Percentiles rank a stretch among this genome's conserved stretches.
Evolutionary conservation across 2,113 vertebrate genomes (phyloP).

Genomic region (Acrocephalus kingi): DNA sequence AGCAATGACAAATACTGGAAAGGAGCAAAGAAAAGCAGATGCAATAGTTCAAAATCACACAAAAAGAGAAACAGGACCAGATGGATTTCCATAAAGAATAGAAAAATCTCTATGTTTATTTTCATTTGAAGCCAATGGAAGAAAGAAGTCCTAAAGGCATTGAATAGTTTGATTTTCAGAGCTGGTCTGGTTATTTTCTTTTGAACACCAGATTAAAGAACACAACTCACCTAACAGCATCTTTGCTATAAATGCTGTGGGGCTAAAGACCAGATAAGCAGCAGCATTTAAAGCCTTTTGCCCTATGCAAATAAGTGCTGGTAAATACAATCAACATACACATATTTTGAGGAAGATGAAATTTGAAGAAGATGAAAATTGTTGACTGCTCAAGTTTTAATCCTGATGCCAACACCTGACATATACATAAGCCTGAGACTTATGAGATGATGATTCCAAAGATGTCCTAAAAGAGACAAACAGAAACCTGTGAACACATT

Average conservation of each 20-base stretch:
- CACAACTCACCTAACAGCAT: slow-evolving; percentile 38
- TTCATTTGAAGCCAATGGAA: slow-evolving; percentile 28
- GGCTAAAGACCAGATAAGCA: slow-evolving; percentile 62
- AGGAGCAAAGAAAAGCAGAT: background rate
- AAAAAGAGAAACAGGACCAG: background rate
- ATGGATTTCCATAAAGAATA: background rate
- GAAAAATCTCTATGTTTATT: slow-evolving; percentile 18
- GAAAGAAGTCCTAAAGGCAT: slow-evolving; percentile 50
- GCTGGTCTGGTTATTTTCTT: slow-evolving; percentile 57
- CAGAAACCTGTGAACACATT: background rate
- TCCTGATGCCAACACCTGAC: background rate
- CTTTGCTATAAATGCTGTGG: slow-evolving; percentile 17
- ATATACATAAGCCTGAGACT: background rate
- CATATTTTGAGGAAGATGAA: slow-evolving; percentile 1
- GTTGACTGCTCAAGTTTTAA: background rate
- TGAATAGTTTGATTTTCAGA: slow-evolving; percentile 54
- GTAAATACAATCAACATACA: slow-evolving; percentile 5
- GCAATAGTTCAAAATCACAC: background rate
- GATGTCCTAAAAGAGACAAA: background rate
- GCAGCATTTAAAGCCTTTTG: slow-evolving; percentile 28
- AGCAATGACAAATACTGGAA: background rate
- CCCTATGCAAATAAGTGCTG: slow-evolving; percentile 22
- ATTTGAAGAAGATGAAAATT: background rate
- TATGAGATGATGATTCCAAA: background rate
- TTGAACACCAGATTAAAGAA: slow-evolving; percentile 56